Evolutionary conservation across 1,140 invertebrate genomes (phyloP).

Genomic region (Patella vulgata): DNA sequence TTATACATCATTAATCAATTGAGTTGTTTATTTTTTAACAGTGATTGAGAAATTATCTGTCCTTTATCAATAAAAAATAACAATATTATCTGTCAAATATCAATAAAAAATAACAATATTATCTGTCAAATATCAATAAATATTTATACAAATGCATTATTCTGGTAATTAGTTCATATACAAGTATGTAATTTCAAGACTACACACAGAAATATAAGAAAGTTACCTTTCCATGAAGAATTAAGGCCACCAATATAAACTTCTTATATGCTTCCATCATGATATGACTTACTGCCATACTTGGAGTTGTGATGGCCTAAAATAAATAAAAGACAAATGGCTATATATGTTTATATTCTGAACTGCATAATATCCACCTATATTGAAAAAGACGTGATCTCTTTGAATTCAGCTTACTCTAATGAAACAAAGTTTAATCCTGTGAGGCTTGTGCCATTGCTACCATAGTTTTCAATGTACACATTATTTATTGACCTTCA

Average conservation of each 20-base stretch:
- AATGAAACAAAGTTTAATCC: not conserved
- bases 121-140: too few species aligned
- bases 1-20: too few species aligned
- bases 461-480: not conserved
- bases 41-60: too few species aligned
- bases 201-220: constrained; percentile 7
- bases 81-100: too few species aligned
- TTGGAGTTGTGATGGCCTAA: constrained; percentile 86
- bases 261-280: constrained; percentile 98
- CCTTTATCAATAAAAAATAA: too few species aligned
- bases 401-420: not conserved
- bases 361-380: not conserved
- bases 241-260: constrained; percentile 90
- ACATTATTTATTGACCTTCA: not conserved
- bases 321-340: constrained; percentile 24
- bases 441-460: not conserved
- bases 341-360: too few species aligned
- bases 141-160: not conserved
- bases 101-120: too few species aligned
- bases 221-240: constrained; percentile 81
- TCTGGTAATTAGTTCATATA: not conserved
- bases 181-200: not conserved
- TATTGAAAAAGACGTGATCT: not conserved
- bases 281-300: constrained; percentile 92
- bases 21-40: too few species aligned